Evolutionary conservation across 92 coral and sea anemone genomes (phyloP), one percentile per base, ranked within the genome.

Genomic region (Plumapathes pennacea): DNA sequence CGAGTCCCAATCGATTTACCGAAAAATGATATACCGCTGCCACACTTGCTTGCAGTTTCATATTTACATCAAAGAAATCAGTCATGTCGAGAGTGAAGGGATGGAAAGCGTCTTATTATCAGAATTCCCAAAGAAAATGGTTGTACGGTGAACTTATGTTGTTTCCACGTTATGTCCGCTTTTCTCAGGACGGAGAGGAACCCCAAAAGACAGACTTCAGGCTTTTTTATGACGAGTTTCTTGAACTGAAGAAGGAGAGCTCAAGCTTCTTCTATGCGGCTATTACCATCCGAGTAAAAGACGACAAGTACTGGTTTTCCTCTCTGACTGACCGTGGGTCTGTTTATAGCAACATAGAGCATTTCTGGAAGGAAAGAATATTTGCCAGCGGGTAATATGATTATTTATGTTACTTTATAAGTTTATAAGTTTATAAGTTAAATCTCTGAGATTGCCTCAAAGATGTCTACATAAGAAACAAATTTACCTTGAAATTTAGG

Each of bases 21-120:
- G n/a, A n/a, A n/a, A n/a, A n/a, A n/a, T n/a, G n/a, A n/a, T n/a
- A n/a, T n/a, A n/a, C n/a, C n/a, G n/a, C n/a, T n/a, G n/a, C n/a
- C n/a, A n/a, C n/a, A n/a, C n/a, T n/a, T n/a, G n/a, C n/a, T n/a
- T n/a, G n/a, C n/a, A n/a, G n/a, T n/a, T n/a, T n/a, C n/a, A n/a
- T n/a, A n/a, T n/a, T n/a, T n/a, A n/a, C n/a, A n/a, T n/a, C n/a
- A n/a, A n/a, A n/a, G n/a, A n/a, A n/a, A n/a, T n/a, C n/a, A n/a
- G n/a, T n/a, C n/a, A 87, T 87, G 96, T 59, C 76, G 22, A 83
- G 58, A 67, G 62, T 94, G 25, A 80, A 67, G 24, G 84, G 81
- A 38, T 94, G 99, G 96, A 90, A 73, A 40, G 94, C 99, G 13
- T 89, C 97, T 26, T 94, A 94, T 52, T 89, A 89, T 42, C 79